A percentile compares a stretch with the other conserved stretches of the same genome.
Evolutionary conservation across 2,113 vertebrate species (phyloP).

Genomic region (Microcebus murinus): DNA sequence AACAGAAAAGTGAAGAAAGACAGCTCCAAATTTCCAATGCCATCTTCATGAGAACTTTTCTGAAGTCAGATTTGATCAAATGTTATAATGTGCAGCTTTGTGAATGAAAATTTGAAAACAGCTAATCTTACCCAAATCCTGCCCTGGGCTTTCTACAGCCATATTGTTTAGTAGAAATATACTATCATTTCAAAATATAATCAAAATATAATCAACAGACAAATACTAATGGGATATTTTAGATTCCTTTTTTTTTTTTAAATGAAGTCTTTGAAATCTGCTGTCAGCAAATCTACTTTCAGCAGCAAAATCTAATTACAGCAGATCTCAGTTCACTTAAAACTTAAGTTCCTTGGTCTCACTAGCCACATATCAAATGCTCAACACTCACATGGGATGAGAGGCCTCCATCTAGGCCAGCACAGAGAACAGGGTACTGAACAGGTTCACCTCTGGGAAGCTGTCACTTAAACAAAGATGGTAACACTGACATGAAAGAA

Average conservation of each 20-base stretch:
- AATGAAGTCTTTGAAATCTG: background rate
- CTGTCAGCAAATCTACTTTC: background rate
- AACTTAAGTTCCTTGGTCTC: background rate
- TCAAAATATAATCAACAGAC: background rate
- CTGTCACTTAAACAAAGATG: background rate
- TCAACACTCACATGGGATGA: background rate
- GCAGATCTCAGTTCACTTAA: background rate
- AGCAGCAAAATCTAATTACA: background rate
- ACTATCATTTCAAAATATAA: background rate
- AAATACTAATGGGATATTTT: background rate
- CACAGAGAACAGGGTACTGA: background rate
- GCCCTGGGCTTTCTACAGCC: background rate
- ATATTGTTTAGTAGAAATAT: accelerated
- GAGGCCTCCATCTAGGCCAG: background rate
- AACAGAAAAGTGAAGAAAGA: background rate
- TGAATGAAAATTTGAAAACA: background rate
- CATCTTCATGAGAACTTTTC: background rate
- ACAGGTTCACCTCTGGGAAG: background rate
- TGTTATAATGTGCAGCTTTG: background rate
- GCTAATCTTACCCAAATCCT: background rate
- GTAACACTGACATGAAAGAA: no score
- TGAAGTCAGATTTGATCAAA: background rate
- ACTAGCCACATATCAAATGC: no score
- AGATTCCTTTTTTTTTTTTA: background rate
- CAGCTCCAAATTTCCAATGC: background rate